Evolutionary conservation across 2,888 invertebrate species (phyloP), one percentile per base, ranked within the genome.

Genomic region (Microchrysa polita): DNA sequence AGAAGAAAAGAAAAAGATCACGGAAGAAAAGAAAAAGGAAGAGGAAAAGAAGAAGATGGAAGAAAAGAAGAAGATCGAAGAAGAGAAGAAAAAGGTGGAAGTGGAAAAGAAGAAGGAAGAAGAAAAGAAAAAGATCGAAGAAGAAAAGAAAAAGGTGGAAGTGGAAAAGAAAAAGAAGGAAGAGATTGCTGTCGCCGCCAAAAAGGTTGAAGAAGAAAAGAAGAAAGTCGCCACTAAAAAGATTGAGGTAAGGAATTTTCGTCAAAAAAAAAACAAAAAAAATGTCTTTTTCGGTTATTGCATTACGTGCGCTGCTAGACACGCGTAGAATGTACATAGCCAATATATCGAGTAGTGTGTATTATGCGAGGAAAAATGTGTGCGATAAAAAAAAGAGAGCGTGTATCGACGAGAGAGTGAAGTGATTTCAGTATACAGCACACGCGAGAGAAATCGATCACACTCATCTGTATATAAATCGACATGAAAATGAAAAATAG

Each of bases 1-100:
- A 60, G 79, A 77, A 75, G 74, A 73, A 72, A 65, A 5, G 4
- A 61, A 77, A 42, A 78, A 79, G 73, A 78, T 78, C 76, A 76
- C 77, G 72, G 79, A 74, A 59, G 75, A 81, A 76, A 78, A 34
- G 27, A 34, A 82, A 74, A 81, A 81, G 75, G 79, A 82, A 77
- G 80, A 80, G 78, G 79, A 81, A 78, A 79, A 80, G 77, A 81
- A 63, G 63, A 63, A 67, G 20, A 48, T 34, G 2, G 67, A 67
- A 53, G 67, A 53, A 67, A 27, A 53, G 27, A 5, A 7, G 75
- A 77, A 76, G 77, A 74, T 76, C 59, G 79, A 77, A 75, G 74
- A 73, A 72, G 60, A 87, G 73, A 65, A 87, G 85, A 86, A 84
- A 77, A 86, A 83, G 85, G 86, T 84, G 81, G 74, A 65, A 53